These are phyloP conservation scores for Periparus ater DNA, from an alignment of 2,797 vertebrate species.

Conservation along the genomic window DNA sequence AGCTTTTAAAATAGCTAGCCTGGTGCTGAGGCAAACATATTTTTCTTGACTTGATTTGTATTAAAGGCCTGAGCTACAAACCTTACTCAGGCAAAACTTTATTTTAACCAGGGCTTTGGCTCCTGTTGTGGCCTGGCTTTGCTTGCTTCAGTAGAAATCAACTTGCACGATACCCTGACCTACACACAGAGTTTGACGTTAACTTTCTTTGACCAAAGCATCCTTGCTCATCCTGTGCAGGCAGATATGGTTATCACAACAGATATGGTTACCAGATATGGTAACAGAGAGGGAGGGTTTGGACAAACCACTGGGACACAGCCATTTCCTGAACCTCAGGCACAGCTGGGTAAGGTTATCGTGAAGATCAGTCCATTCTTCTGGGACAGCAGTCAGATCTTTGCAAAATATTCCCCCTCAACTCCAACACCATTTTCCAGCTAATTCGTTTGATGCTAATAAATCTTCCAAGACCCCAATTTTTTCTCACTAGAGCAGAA, in stretches of 20 bases:
- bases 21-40: slow-evolving; percentile 25
- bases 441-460: background rate
- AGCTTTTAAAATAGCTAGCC: slow-evolving; percentile 32
- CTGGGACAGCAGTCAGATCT: background rate
- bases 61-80: background rate
- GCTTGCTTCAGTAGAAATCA: background rate
- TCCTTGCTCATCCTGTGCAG: background rate
- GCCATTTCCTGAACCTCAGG: background rate
- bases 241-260: background rate
- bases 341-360: background rate
- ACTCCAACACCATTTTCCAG: background rate
- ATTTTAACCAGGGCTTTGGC: background rate
- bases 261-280: background rate
- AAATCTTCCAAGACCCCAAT: background rate
- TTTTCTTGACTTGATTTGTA: slow-evolving; percentile 23
- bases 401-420: background rate
- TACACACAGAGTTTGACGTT: background rate
- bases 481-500: background rate
- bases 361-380: background rate
- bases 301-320: background rate
- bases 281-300: background rate
- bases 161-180: background rate
- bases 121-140: background rate
- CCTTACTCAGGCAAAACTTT: background rate
- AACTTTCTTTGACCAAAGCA: background rate